Conservation (phyloP, 2,797 vertebrate genomes). For the Coregonus sp. region DNA sequence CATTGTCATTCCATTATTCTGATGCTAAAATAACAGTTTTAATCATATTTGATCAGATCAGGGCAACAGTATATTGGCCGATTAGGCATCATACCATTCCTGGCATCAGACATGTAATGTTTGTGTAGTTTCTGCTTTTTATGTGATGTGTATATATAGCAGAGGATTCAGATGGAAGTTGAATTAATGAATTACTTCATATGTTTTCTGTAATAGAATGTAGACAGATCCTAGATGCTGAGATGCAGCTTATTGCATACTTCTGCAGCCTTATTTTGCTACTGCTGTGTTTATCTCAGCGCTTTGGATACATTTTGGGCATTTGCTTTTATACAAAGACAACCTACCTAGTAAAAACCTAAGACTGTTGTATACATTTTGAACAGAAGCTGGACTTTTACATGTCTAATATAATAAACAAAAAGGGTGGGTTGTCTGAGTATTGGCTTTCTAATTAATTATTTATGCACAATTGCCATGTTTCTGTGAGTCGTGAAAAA, state of each 20-base stretch:
- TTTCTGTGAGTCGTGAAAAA: neutral
- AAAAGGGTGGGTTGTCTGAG: neutral
- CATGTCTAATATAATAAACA: constrained; percentile 14
- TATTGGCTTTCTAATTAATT: constrained; percentile 39
- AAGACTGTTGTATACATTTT: constrained; percentile 5
- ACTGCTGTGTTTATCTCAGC: constrained; percentile 35
- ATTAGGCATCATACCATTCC: constrained; percentile 24
- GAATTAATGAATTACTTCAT: constrained; percentile 3
- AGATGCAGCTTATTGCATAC: constrained; percentile 48
- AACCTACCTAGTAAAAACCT: neutral
- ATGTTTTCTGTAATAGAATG: constrained; percentile 11
- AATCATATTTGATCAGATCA: constrained; percentile 1
- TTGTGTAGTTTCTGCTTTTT: constrained; percentile 26
- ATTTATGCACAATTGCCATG: constrained; percentile 26
- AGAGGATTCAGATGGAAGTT: constrained; percentile 34
- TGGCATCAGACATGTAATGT: constrained; percentile 42
- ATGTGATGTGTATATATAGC: constrained; percentile 46
- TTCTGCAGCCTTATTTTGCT: constrained; percentile 34
- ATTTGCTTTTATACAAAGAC: constrained; percentile 18
- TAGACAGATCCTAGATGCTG: constrained; percentile 33
- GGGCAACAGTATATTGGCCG: constrained; percentile 22
- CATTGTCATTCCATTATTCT: constrained; percentile 34
- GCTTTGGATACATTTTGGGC: constrained; percentile 11
- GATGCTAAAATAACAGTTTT: neutral
- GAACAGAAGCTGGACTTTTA: constrained; percentile 15